Evolutionary conservation across 2,797 vertebrate genomes (phyloP).

Genomic region (Argya squamiceps): DNA sequence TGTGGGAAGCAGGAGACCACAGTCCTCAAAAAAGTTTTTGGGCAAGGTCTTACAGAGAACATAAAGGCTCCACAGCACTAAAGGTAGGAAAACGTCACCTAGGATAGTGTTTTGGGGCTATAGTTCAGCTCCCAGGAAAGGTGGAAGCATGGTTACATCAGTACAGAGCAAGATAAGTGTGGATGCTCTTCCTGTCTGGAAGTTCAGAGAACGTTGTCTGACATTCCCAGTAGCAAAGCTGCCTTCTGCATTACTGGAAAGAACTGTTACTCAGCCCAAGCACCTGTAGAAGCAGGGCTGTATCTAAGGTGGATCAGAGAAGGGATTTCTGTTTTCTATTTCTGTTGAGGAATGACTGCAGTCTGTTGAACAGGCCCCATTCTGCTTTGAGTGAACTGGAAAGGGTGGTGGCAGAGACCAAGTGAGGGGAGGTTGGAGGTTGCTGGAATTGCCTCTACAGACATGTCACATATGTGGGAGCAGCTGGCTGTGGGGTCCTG

Average conservation of each 20-base stretch:
- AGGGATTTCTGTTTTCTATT: neutral
- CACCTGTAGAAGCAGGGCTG: neutral
- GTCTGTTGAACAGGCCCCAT: neutral
- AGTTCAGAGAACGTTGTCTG: neutral
- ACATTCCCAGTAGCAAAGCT: neutral
- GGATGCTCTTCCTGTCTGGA: neutral
- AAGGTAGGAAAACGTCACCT: neutral
- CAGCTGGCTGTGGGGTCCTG: neutral
- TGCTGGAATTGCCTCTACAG: neutral
- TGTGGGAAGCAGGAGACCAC: neutral
- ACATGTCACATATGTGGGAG: accelerated
- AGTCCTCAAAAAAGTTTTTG: neutral
- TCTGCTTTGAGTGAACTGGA: neutral
- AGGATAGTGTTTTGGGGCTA: neutral
- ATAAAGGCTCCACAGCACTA: neutral
- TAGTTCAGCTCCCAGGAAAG: neutral
- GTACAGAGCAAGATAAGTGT: neutral
- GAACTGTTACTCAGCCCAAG: neutral
- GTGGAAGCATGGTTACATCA: neutral
- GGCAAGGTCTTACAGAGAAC: neutral
- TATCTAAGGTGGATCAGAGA: neutral
- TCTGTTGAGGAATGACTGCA: neutral
- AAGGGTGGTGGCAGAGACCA: neutral
- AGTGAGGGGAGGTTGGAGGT: neutral
- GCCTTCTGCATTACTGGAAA: neutral